These are phyloP conservation scores for Eurois occulta DNA, from an alignment of 2,888 invertebrate genomes.

Conservation along the genomic window DNA sequence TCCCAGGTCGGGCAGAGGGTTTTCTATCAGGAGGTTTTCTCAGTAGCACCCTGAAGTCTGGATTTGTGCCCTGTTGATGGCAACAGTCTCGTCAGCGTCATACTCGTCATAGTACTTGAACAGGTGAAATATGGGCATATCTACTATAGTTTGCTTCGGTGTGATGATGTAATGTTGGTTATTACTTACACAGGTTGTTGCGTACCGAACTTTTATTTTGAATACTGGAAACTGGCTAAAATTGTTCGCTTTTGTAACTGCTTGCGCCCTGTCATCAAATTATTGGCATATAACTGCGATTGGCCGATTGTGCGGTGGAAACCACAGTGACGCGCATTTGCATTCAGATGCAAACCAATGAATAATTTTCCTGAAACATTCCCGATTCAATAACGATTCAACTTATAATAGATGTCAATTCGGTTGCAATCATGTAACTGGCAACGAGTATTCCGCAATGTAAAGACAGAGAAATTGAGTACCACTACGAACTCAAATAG, in stretches of 20 bases:
- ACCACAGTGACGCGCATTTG: background rate
- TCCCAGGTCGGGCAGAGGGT: background rate
- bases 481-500: background rate
- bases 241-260: background rate
- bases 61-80: background rate
- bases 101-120: background rate
- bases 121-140: background rate
- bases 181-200: background rate
- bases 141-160: background rate
- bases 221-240: background rate
- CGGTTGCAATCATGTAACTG: constrained; percentile 5
- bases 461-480: background rate
- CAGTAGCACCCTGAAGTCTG: background rate
- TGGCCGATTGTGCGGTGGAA: constrained; percentile 23
- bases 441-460: background rate
- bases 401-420: constrained; percentile 1
- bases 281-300: constrained; percentile 37
- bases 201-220: background rate
- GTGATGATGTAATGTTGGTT: background rate
- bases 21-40: background rate
- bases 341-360: constrained; percentile 18
- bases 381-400: background rate
- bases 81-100: background rate
- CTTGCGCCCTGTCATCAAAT: constrained; percentile 21
- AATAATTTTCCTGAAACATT: constrained; percentile 26